phyloP scores from a whole-genome alignment of 1,140 invertebrate genomes.

The Galendromus occidentalis region DNA sequence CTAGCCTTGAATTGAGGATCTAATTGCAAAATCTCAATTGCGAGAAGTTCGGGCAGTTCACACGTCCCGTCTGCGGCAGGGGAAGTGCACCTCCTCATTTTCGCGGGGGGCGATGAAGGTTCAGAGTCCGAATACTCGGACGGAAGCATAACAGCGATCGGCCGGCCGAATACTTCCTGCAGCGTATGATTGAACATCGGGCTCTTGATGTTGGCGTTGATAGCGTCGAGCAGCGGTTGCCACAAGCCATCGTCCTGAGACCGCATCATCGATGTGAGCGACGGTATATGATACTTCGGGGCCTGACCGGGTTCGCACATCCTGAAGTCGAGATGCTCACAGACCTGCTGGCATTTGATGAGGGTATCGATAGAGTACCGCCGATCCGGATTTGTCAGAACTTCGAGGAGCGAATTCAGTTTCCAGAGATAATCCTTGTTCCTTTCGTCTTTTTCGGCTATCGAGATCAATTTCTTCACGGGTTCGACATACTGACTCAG shows the following conservation, averaged over 20 bases:
- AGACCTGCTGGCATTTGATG: conserved; percentile 73
- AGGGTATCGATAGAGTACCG: conserved; percentile 66
- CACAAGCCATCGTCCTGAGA: conserved; percentile 44
- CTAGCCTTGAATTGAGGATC: conserved; percentile 71
- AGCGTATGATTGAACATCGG: conserved; percentile 72
- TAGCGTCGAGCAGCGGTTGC: conserved; percentile 61
- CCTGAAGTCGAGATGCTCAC: conserved; percentile 47
- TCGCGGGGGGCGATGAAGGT: not conserved
- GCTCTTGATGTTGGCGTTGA: conserved; percentile 56
- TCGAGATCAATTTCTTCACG: conserved; percentile 58
- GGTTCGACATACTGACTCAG: conserved; percentile 82
- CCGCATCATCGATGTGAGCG: conserved; percentile 5
- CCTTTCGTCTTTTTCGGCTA: conserved; percentile 60
- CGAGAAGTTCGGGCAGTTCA: conserved; percentile 66
- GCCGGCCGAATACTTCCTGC: conserved; percentile 69
- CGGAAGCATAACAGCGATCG: conserved; percentile 62
- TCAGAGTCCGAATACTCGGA: not conserved
- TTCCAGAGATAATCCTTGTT: conserved; percentile 58
- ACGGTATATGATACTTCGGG: not conserved
- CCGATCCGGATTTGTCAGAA: conserved; percentile 58
- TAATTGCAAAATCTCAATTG: conserved; percentile 74
- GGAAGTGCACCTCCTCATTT: conserved; percentile 27
- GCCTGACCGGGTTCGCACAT: not conserved
- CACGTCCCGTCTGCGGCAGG: conserved; percentile 29
- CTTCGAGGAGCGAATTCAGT: conserved; percentile 76